Conservation (phyloP, 2,797 vertebrate genomes). For the Sebastes itinus region DNA sequence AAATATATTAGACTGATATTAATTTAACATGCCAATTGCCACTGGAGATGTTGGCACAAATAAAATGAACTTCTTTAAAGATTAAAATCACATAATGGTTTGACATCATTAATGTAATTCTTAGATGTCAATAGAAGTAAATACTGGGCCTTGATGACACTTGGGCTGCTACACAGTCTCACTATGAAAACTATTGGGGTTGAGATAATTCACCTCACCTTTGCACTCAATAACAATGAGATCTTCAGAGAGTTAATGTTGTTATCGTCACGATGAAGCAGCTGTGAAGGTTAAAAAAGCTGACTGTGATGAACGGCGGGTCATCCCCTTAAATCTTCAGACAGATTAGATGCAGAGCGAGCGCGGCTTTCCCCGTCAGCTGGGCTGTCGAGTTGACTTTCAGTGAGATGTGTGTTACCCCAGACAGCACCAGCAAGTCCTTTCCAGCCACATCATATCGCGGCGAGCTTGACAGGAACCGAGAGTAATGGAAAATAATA, state of each 20-base stretch:
- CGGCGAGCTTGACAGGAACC: slow-evolving; percentile 35
- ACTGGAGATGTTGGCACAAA: neutral
- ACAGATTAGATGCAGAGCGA: slow-evolving; percentile 15
- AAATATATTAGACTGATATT: neutral
- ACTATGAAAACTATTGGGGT: neutral
- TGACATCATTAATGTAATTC: neutral
- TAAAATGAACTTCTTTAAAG: neutral
- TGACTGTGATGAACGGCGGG: neutral
- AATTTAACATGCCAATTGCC: neutral
- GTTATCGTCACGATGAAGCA: neutral
- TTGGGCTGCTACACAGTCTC: neutral
- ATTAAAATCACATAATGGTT: neutral
- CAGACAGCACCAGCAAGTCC: slow-evolving; percentile 54
- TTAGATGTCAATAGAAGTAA: neutral
- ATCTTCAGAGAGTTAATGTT: neutral
- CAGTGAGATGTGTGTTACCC: slow-evolving; percentile 23
- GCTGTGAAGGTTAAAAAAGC: slow-evolving; percentile 9
- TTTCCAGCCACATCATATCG: slow-evolving; percentile 54
- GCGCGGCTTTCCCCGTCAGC: slow-evolving; percentile 21
- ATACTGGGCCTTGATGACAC: neutral
- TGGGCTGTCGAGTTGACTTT: slow-evolving; percentile 41
- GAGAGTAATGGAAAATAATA: slow-evolving; percentile 41
- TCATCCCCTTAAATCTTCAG: slow-evolving; percentile 35
- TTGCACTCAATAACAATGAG: neutral
- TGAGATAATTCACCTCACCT: neutral